phyloP scores from a whole-genome alignment of 2,888 invertebrate genomes.

The Carabus problematicus region DNA sequence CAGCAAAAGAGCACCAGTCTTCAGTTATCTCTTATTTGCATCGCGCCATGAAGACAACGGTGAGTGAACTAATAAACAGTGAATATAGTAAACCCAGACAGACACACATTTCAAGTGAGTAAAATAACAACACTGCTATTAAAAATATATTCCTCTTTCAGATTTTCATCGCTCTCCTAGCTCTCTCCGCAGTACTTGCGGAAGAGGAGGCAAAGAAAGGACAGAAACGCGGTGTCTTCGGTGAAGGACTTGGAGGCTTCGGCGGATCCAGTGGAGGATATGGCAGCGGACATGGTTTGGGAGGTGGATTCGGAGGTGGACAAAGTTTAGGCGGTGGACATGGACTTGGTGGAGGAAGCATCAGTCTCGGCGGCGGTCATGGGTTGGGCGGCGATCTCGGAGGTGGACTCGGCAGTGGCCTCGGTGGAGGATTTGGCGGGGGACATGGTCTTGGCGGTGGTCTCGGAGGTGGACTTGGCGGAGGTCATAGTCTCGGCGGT shows the following conservation, averaged over 20 bases:
- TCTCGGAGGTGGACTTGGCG: constrained; percentile 5
- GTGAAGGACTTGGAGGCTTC: neutral
- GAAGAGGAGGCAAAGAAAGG: constrained; percentile 40
- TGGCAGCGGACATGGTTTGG: constrained; percentile 9
- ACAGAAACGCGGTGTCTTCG: constrained; percentile 34
- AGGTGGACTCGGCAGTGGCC: constrained; percentile 7
- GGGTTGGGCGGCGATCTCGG: constrained; percentile 13
- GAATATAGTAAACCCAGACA: neutral
- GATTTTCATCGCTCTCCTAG: constrained; percentile 37
- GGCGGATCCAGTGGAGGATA: too few species aligned
- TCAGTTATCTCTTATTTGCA: constrained; percentile 30
- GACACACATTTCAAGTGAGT: neutral
- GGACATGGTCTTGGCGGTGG: constrained; percentile 29
- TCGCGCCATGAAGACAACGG: constrained; percentile 37
- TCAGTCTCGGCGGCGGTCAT: constrained; percentile 23
- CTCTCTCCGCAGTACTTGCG: constrained; percentile 36
- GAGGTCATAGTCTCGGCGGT: constrained; percentile 29
- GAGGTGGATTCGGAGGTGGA: constrained; percentile 12
- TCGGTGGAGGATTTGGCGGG: constrained; percentile 12
- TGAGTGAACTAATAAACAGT: constrained; percentile 3
- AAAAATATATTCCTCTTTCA: neutral
- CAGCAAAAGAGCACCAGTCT: constrained; percentile 15
- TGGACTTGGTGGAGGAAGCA: constrained; percentile 23
- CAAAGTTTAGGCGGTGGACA: constrained; percentile 13
- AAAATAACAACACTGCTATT: neutral